Evolutionary conservation across 2,113 vertebrate genomes (phyloP), one percentile per base, ranked within the genome.

Genomic region (Coreoperca whiteheadi): DNA sequence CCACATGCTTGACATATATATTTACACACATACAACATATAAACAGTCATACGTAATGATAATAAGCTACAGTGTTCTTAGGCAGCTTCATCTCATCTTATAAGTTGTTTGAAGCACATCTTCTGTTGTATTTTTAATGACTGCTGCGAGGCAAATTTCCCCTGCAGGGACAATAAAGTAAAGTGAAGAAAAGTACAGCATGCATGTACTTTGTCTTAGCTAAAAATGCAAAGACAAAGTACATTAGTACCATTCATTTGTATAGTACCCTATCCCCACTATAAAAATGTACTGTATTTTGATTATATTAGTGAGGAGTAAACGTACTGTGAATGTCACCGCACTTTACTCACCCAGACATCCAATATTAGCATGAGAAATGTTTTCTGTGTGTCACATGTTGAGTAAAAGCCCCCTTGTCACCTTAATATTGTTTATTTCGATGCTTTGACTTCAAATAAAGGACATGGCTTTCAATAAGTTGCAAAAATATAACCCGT

Each of bases 51-150:
- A n/a, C 8, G 12, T 11, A 78, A 56, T 15, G 66, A 84, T 79
- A 69, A 78, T 73, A 80, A 87, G 87, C 61, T 57, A 41, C 63
- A 79, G 71, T 53, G 65, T 67, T 67, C 48, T 76, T 43, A 9
- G 30, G 82, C 80, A 72, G 84, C 80, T 75, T 80, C 61, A 69
- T 83, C 64, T 86, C 74, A 70, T 87, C 82, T 72, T 79, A 64
- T 83, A 71, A 81, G 81, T 81, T 88, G 88, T 92, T 92, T 92
- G 90, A 93, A 91, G 91, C 76, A 75, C 30, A 4, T 87, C 83
- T 74, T 91, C 82, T 91, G 85, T 91, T 93, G 85, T 88, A 90
- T 91, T 89, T 93, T 88, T 90, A 93, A 91, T 92, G 90, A 67
- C 74, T 65, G 75, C 86, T 86, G 82, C 79, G 37, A 82, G 87